Conservation (phyloP, 2,888 invertebrate genomes). For the Lepidonotus clava region DNA sequence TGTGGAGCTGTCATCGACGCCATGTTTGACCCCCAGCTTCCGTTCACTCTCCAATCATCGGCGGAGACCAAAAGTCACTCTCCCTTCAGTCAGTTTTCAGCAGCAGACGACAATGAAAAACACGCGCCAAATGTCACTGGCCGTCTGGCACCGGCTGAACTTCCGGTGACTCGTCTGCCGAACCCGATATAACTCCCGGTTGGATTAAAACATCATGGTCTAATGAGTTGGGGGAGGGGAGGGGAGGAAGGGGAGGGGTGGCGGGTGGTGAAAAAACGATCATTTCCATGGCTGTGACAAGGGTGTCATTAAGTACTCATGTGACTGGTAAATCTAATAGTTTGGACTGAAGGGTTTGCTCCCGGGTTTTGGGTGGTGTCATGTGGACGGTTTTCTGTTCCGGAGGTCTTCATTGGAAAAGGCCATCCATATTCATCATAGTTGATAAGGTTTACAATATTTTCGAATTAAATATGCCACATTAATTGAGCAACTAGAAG, state of each 20-base stretch:
- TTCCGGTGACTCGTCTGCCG: not conserved
- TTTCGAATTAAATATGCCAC: no score
- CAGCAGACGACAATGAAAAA: constrained; percentile 15
- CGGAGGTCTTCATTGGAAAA: no score
- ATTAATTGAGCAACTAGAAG: no score
- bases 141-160: constrained; percentile 8
- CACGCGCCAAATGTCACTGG: constrained; percentile 12
- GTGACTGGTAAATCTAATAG: no score
- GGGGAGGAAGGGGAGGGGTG: not conserved
- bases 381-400: no score
- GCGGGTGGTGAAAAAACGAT: not conserved
- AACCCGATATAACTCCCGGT: not conserved
- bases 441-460: no score
- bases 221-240: not conserved
- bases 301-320: constrained; percentile 12
- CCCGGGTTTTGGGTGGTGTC: not conserved
- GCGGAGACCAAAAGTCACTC: not conserved
- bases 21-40: no score
- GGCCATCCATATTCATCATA: no score
- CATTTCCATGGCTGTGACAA: not conserved
- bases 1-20: no score
- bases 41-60: not conserved
- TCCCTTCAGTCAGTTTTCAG: not conserved
- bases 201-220: constrained; percentile 40
- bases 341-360: not conserved